Conservation (phyloP, 1,140 invertebrate genomes). For the Sycophaga agraensis region DNA sequence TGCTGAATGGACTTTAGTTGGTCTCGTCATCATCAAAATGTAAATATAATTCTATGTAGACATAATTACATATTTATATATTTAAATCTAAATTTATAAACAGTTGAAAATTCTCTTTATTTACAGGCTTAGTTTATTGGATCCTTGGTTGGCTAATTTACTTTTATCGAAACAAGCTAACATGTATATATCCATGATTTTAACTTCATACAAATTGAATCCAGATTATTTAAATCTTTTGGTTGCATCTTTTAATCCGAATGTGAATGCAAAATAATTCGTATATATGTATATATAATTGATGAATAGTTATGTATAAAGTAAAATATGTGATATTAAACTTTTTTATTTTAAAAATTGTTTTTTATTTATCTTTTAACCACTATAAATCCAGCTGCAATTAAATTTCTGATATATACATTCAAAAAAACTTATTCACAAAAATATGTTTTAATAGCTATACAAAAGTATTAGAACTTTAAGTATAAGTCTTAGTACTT, state of each 20-base stretch:
- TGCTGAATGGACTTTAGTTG: conserved; percentile 55
- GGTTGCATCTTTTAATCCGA: conserved; percentile 33
- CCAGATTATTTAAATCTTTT: conserved; percentile 51
- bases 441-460: no score
- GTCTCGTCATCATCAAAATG: conserved; percentile 55
- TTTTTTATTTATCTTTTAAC: no score
- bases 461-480: no score
- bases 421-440: no score
- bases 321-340: no score
- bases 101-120: no score
- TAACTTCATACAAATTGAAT: conserved; percentile 55
- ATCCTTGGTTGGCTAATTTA: conserved; percentile 42
- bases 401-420: no score
- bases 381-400: no score
- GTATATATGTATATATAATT: no score
- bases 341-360: no score
- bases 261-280: conserved; percentile 13
- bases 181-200: conserved; percentile 52
- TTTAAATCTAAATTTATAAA: conserved; percentile 15
- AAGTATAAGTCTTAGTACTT: no score
- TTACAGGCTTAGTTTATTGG: conserved; percentile 50
- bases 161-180: conserved; percentile 43
- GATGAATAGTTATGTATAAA: no score
- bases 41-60: conserved; percentile 37
- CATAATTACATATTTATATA: conserved; percentile 22